Evolutionary conservation across 2,888 invertebrate species (phyloP).

Genomic region (Parascotia fuliginaria): DNA sequence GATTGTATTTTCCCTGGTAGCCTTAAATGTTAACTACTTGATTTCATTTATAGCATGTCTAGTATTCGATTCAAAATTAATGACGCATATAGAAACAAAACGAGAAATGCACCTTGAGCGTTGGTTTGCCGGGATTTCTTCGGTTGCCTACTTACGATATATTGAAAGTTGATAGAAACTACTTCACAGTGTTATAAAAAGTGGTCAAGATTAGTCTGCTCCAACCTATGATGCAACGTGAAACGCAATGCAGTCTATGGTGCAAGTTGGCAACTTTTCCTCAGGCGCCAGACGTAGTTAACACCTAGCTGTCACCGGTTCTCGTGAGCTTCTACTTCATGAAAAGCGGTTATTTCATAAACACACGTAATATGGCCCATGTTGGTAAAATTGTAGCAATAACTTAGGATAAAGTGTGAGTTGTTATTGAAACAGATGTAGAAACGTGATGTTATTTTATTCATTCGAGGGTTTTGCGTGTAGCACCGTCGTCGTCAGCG

Average conservation of each 20-base stretch:
- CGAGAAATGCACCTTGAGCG: not conserved
- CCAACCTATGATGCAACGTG: constrained; percentile 67
- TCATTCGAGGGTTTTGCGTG: constrained; percentile 56
- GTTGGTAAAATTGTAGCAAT: constrained; percentile 27
- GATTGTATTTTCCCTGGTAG: constrained; percentile 41
- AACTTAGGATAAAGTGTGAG: constrained; percentile 32
- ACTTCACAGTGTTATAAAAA: constrained; percentile 58
- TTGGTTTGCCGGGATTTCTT: constrained; percentile 20
- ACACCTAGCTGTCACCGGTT: constrained; percentile 41
- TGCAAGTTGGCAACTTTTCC: constrained; percentile 68
- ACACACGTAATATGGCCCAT: constrained; percentile 24
- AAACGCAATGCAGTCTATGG: constrained; percentile 69
- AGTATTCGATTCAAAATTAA: constrained; percentile 3
- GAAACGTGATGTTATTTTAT: constrained; percentile 57
- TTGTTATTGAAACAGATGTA: constrained; percentile 40
- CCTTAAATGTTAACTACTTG: constrained; percentile 13
- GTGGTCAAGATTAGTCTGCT: constrained; percentile 55
- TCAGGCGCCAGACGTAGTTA: constrained; percentile 62
- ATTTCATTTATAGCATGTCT: constrained; percentile 15
- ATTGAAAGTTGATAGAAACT: constrained; percentile 58
- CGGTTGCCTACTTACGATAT: constrained; percentile 31
- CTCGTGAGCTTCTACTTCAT: constrained; percentile 69
- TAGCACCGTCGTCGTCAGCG: constrained; percentile 38
- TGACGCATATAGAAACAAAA: constrained; percentile 11
- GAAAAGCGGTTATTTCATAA: constrained; percentile 60